Percentiles rank a stretch among this genome's conserved stretches.
Evolutionary conservation across 1,140 invertebrate genomes (phyloP).

Genomic region (Diorhabda elongata): DNA sequence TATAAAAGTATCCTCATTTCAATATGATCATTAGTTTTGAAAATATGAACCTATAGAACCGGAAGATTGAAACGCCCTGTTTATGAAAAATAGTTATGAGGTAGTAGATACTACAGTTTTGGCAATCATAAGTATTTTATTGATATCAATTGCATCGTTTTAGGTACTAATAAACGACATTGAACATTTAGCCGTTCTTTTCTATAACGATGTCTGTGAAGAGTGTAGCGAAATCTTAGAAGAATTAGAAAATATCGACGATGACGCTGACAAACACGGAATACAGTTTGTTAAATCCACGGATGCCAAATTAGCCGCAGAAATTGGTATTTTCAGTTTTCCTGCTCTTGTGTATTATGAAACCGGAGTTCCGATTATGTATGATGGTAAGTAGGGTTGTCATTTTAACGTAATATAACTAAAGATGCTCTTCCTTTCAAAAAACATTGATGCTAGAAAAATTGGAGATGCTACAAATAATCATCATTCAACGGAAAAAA

Average conservation of each 20-base stretch:
- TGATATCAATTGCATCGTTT: not conserved
- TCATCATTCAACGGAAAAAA: too few relatives aligned
- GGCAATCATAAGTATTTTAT: too few relatives aligned
- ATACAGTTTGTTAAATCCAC: conserved; percentile 89
- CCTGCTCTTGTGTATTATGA: conserved; percentile 89
- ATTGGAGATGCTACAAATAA: too few relatives aligned
- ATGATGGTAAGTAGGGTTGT: conserved; percentile 73
- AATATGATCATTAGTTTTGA: too few relatives aligned
- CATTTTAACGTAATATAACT: too few relatives aligned
- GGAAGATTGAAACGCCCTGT: too few relatives aligned
- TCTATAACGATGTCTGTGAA: conserved; percentile 85
- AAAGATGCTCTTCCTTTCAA: too few relatives aligned
- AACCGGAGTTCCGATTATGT: conserved; percentile 89
- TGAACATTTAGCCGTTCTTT: conserved; percentile 87
- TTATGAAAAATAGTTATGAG: too few relatives aligned
- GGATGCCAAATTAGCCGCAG: conserved; percentile 81
- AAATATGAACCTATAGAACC: too few relatives aligned
- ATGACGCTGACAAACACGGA: conserved; percentile 86
- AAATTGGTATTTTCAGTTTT: conserved; percentile 87
- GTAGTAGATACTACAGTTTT: too few relatives aligned
- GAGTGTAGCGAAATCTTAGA: conserved; percentile 78
- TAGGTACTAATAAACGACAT: conserved; percentile 80
- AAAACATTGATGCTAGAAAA: too few relatives aligned
- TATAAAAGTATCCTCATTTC: too few relatives aligned
- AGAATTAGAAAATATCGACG: conserved; percentile 90